Base-by-base conservation (phyloP, 2,888 invertebrate species). In the Cheilosia vulpina region DNA sequence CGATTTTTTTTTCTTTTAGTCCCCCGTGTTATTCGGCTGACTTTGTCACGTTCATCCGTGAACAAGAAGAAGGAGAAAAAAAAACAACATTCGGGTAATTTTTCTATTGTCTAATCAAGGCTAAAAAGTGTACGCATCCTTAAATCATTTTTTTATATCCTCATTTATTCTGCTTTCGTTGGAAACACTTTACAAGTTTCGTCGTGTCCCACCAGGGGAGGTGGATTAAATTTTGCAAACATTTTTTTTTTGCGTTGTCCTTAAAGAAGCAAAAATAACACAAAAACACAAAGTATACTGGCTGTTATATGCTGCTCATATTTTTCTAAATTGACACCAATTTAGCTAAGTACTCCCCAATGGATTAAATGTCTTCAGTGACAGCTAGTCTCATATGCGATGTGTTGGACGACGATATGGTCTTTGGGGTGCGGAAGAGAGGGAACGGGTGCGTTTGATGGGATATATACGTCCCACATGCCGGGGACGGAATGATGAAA, bases 311-410 rank as follows among this genome's bases (percentile, higher is more conserved):
- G 38, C 6, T 24, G 52, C 52, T 79, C 71, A 81, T 72, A 81
- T 81, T 80, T 81, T 85, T 85, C 76, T 81, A 85, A 85, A 81
- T 85, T 85, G 85, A 81, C 72, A 81, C 72, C 85, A 85, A 85
- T 85, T 85, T 85, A 85, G 80, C 34, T 85, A 77, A 85, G 85
- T 76, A 85, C 76, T 72, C 85, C 85, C 85, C 80, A 66, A 80
- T 81, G 85, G 72, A 81, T 81, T 63, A 66, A 85, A 81, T 85
- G 85, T 81, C 81, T 71, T 80, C 45, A 58, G 65, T 79, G 79
- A 69, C 73, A 75, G 58, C 84, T 73, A 58, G 45, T 31, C 73
- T 58, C 62, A 69, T 55, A 68, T 63, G 38, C 58, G 58, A 19
- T 45, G 60, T 31, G 19, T 41, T 27, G 13, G 58, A 38, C 38